phyloP scores from a whole-genome alignment of 2,113 vertebrate genomes.

The Oncorhynchus keta region DNA sequence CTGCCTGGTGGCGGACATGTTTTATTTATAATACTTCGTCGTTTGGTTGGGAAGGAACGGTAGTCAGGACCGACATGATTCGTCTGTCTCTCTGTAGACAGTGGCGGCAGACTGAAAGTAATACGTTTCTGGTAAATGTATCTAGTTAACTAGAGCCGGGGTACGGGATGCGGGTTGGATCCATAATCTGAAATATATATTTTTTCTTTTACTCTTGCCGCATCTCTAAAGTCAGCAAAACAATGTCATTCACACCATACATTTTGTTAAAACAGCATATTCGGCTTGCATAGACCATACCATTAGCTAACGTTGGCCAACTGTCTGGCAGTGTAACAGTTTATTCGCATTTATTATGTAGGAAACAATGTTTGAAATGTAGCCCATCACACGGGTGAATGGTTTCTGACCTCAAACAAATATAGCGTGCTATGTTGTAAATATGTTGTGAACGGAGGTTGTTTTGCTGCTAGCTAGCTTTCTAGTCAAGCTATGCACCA shows the following conservation, averaged over 20 bases:
- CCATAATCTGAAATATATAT: slow-evolving; percentile 52
- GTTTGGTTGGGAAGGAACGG: slow-evolving; percentile 15
- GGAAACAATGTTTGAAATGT: not conserved
- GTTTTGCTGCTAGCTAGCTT: not conserved
- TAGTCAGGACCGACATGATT: slow-evolving; percentile 51
- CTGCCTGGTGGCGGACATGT: too few species aligned
- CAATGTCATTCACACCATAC: too few species aligned
- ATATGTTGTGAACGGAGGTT: not conserved
- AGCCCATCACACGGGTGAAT: not conserved
- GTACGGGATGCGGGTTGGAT: slow-evolving; percentile 72
- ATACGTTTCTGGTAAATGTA: slow-evolving; percentile 68
- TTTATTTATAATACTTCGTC: not conserved
- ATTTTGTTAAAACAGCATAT: not conserved
- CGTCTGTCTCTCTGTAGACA: slow-evolving; percentile 12
- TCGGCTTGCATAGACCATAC: not conserved
- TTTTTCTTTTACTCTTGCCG: slow-evolving; percentile 22
- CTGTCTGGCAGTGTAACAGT: not conserved
- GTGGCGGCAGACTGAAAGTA: slow-evolving; percentile 66
- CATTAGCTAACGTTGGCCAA: not conserved
- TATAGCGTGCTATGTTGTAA: too few species aligned
- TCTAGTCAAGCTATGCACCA: not conserved
- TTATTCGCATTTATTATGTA: not conserved
- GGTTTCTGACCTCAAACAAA: not conserved
- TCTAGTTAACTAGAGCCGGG: slow-evolving; percentile 38
- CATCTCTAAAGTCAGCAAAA: not conserved